Evolutionary conservation across 1,140 invertebrate genomes (phyloP), one percentile per base, ranked within the genome.

Genomic region (Bombyx mandarina): DNA sequence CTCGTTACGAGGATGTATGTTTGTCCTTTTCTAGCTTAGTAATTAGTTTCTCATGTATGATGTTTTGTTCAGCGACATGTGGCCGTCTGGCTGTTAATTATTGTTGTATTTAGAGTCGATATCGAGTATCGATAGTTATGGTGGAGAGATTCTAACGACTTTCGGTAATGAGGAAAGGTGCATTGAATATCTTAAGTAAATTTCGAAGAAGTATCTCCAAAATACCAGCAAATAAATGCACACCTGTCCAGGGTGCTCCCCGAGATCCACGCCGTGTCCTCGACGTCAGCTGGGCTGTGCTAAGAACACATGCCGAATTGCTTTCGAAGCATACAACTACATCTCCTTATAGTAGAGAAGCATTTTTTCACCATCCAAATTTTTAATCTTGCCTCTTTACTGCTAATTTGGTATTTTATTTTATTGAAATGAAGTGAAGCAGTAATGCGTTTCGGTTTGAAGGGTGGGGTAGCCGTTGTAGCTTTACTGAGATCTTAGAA

Each of bases 1-100:
- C 70, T 49, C 18, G 10, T 9, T 4, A 0, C 8, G 52, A 53
- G 9, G 0, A 18, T 22, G 43, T 71, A 57, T 60, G 0, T 61
- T 59, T 60, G 35, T 73, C 61, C 55, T 57, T 52, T 42, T 73
- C 55, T 60, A 46, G 60, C 45, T 68, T 63, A 64, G 71, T 83
- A 83, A 83, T 83, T 82, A 84, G 75, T 69, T 79, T 76, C 77
- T 83, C 79, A 77, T 80, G 77, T 82, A 76, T 61, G 53, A 69
- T 70, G 70, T 78, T 79, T 81, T 79, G 72, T 80, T 79, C 72
- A 70, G 64, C 75, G 78, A 82, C 82, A 82, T 85, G 77, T 85
- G 79, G 73, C 61, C 66, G 62, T 67, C 60, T 67, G 52, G 63
- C 62, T 57, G 69, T 76, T 84, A 84, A 85, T 85, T 85, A 82